Evolutionary conservation across 1,140 invertebrate genomes (phyloP).

Genomic region (Anthonomus grandis): DNA sequence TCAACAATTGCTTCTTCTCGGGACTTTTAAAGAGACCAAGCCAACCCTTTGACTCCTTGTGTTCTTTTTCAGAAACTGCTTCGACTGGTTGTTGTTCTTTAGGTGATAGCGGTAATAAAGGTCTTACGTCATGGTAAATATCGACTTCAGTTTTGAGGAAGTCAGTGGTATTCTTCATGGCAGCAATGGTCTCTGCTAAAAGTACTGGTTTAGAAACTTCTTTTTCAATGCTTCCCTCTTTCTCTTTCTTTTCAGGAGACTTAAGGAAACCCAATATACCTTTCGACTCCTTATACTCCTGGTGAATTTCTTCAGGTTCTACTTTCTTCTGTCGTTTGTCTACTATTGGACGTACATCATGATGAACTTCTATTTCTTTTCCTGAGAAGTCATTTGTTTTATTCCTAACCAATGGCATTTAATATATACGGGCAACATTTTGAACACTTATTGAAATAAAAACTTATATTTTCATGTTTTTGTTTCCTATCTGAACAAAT

Average conservation of each 20-base stretch:
- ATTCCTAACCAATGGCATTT: no score
- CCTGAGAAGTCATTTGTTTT: no score
- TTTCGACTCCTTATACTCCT: slow-evolving; percentile 23
- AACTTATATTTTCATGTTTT: no score
- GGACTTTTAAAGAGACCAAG: slow-evolving; percentile 20
- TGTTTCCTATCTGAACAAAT: no score
- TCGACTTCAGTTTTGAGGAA: slow-evolving; percentile 18
- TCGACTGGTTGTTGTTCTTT: no score
- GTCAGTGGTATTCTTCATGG: slow-evolving; percentile 18
- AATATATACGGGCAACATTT: no score
- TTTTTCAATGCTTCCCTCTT: slow-evolving; percentile 26
- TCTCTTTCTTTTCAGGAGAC: slow-evolving; percentile 15
- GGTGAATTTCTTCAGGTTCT: slow-evolving; percentile 14
- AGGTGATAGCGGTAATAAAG: no score
- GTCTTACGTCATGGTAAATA: slow-evolving; percentile 27
- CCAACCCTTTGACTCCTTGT: slow-evolving; percentile 6
- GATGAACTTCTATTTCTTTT: slow-evolving; percentile 29
- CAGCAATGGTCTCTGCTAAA: slow-evolving; percentile 24
- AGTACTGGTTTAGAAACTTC: slow-evolving; percentile 1
- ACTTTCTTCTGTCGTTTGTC: neutral
- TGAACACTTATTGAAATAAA: no score
- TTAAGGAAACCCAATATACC: slow-evolving; percentile 33
- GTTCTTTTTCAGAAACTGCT: neutral
- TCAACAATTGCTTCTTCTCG: no score
- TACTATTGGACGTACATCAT: slow-evolving; percentile 25